A percentile compares a stretch with the other conserved stretches of the same genome.
These are phyloP conservation scores for Ochropleura leucogaster DNA, from an alignment of 2,888 invertebrate species.

Conservation along the genomic window DNA sequence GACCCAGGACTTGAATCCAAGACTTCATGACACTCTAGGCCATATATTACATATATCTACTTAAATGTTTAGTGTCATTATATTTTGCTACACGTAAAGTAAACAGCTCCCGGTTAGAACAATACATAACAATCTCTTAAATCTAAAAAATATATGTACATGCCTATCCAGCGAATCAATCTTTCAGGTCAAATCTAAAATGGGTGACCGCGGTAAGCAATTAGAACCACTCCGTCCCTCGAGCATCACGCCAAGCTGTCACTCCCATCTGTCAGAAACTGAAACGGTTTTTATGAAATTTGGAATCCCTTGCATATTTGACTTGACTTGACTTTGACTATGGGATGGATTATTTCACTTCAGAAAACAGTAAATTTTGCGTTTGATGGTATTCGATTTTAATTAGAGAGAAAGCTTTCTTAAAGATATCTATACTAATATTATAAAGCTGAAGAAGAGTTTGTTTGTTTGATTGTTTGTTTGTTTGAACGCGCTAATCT, in stretches of 20 bases:
- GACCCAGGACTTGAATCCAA: too few species aligned
- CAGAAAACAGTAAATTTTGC: neutral
- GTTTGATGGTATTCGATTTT: neutral
- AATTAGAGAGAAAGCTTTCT: neutral
- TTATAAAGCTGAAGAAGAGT: too few species aligned
- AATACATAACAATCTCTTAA: neutral
- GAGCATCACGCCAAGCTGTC: neutral
- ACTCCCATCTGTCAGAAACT: neutral
- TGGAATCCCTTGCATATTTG: neutral
- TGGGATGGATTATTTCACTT: neutral
- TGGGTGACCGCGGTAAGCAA: constrained; percentile 15
- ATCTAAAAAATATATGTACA: neutral
- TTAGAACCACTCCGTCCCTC: constrained; percentile 6
- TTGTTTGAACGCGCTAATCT: too few species aligned
- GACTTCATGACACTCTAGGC: too few species aligned
- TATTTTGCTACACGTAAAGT: neutral
- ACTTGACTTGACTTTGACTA: neutral
- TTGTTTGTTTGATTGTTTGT: too few species aligned
- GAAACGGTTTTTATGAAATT: neutral
- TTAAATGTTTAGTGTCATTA: neutral
- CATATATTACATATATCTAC: neutral
- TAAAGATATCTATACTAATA: too few species aligned
- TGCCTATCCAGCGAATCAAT: neutral
- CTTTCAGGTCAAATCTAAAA: constrained; percentile 8
- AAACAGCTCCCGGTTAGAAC: neutral